phyloP scores from a whole-genome alignment of 1,140 invertebrate species.

The Rhynchophorus ferrugineus region DNA sequence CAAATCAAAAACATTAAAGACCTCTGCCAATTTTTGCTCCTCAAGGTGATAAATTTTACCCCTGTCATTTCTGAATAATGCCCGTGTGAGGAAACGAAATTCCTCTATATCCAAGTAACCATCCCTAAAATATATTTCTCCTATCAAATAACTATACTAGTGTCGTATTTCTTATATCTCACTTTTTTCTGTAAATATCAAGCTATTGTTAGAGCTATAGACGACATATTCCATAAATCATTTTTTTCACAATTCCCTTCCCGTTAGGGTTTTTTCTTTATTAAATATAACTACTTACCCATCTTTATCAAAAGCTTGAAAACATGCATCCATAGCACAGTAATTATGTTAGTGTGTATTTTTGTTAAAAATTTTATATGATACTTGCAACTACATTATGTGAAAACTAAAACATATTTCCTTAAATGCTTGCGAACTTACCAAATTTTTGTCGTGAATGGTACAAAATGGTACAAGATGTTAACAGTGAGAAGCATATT shows the following conservation, averaged over 20 bases:
- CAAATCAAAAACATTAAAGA: conserved; percentile 72
- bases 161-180: too few relatives aligned
- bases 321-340: conserved; percentile 69
- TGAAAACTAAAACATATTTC: conserved; percentile 12
- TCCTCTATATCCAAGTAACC: conserved; percentile 69
- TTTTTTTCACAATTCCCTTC: neutral
- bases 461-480: conserved; percentile 15
- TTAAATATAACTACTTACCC: conserved; percentile 50
- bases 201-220: too few relatives aligned
- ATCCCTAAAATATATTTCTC: conserved; percentile 51
- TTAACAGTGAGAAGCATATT: too few relatives aligned
- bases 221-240: too few relatives aligned
- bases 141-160: too few relatives aligned
- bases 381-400: conserved; percentile 1
- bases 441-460: conserved; percentile 13
- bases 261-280: too few relatives aligned
- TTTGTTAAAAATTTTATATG: neutral
- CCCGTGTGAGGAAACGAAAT: conserved; percentile 73
- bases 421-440: neutral
- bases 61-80: conserved; percentile 76
- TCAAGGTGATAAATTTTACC: conserved; percentile 77
- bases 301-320: conserved; percentile 80
- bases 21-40: conserved; percentile 61
- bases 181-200: neutral
- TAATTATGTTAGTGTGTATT: neutral